Conservation (phyloP, 2,797 vertebrate genomes). For the Diplodus puntazzo region DNA sequence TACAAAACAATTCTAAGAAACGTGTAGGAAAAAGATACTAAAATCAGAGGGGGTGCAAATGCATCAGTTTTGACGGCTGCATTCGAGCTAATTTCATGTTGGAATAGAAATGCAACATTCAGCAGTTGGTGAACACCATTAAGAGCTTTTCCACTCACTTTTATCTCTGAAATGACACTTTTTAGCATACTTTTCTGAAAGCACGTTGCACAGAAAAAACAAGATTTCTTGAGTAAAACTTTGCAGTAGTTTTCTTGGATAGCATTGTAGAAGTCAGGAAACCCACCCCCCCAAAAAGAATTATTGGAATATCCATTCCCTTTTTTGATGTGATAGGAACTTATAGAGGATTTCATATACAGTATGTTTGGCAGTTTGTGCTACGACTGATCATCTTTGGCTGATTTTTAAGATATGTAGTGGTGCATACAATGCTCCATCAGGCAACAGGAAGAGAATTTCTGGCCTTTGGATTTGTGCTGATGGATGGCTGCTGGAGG, state of each 20-base stretch:
- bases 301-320: neutral
- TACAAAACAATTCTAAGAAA: neutral
- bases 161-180: conserved; percentile 6
- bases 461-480: conserved; percentile 55
- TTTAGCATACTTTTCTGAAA: conserved; percentile 11
- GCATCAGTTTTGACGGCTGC: neutral
- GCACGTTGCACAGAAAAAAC: neutral
- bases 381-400: neutral
- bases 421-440: conserved; percentile 2
- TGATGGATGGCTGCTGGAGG: conserved; percentile 74
- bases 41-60: neutral
- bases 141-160: neutral
- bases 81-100: conserved; percentile 2
- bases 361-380: neutral
- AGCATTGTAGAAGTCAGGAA: conserved; percentile 26
- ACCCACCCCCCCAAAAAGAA: conserved; percentile 20
- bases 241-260: conserved; percentile 21
- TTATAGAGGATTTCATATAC: neutral
- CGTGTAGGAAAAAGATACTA: neutral
- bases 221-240: conserved; percentile 25
- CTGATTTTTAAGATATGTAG: neutral
- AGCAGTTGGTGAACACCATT: neutral
- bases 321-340: neutral
- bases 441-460: conserved; percentile 47
- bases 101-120: neutral